These are phyloP conservation scores for Haemorhous mexicanus DNA, from an alignment of 2,113 vertebrate genomes.

Conservation along the genomic window DNA sequence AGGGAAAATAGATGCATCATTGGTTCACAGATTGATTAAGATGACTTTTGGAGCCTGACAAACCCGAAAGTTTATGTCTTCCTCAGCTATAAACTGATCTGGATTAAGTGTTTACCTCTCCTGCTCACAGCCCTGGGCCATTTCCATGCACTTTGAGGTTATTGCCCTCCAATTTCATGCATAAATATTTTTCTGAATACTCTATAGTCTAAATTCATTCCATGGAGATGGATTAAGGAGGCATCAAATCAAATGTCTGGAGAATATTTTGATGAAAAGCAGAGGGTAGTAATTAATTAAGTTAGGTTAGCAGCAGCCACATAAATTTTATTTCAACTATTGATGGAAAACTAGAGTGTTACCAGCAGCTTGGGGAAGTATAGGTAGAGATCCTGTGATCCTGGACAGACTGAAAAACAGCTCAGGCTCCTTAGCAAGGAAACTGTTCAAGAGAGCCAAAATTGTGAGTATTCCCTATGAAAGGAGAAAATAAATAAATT, in stretches of 20 bases:
- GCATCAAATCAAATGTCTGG: not conserved
- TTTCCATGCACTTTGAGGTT: not conserved
- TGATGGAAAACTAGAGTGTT: not conserved
- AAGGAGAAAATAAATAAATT: not conserved
- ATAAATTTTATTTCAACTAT: not conserved
- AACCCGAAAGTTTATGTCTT: not conserved
- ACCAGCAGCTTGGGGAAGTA: not conserved
- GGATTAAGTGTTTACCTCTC: not conserved
- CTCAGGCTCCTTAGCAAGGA: not conserved
- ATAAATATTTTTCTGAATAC: not conserved
- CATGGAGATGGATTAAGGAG: not conserved
- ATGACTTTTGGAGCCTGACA: not conserved
- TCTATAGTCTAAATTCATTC: not conserved
- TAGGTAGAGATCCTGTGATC: not conserved
- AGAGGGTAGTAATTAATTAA: not conserved
- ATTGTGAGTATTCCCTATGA: not conserved
- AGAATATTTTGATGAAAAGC: not conserved
- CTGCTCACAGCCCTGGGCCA: not conserved
- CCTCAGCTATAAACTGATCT: not conserved
- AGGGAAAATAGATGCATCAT: not conserved
- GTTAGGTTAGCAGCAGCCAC: not conserved
- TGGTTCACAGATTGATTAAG: not conserved
- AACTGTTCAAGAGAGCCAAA: not conserved
- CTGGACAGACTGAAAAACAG: not conserved
- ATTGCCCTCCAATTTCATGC: not conserved